Evolutionary conservation across 2,797 vertebrate species (phyloP).

Genomic region (Hippopotamyrus pictus): DNA sequence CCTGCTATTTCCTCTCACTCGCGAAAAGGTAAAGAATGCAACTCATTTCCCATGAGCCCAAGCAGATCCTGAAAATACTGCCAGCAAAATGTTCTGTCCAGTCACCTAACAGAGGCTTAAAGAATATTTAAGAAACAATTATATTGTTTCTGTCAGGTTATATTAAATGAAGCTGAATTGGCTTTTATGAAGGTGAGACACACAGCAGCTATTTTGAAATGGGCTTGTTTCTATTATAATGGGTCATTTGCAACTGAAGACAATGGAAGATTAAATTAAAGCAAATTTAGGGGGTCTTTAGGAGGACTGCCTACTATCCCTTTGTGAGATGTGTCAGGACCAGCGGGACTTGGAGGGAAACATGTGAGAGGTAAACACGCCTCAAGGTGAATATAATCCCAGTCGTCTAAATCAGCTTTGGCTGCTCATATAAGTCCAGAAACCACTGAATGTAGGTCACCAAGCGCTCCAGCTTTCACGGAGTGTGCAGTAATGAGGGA

Average conservation of each 20-base stretch:
- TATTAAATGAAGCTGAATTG: not conserved
- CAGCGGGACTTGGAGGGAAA: not conserved
- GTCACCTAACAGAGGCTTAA: not conserved
- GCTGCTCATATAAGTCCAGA: not conserved
- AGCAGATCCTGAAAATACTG: conserved; percentile 38
- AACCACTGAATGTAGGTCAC: conserved; percentile 25
- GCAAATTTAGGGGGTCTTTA: not conserved
- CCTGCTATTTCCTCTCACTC: conserved; percentile 39
- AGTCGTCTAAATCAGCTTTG: not conserved
- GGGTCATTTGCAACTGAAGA: not conserved
- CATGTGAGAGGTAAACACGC: not conserved
- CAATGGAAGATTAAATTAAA: not conserved
- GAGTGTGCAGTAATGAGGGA: not conserved
- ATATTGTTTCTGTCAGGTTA: not conserved
- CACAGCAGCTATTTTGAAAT: not conserved
- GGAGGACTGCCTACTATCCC: no score
- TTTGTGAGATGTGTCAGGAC: not conserved
- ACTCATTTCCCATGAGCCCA: conserved; percentile 32
- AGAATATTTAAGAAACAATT: not conserved
- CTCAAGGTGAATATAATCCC: not conserved
- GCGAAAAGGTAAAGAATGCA: conserved; percentile 39
- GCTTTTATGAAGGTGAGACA: not conserved
- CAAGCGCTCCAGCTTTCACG: not conserved
- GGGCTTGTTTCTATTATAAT: not conserved
- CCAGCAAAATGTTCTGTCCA: conserved; percentile 23